These are phyloP conservation scores for Python bivittatus DNA, from an alignment of 2,113 vertebrate genomes.

Conservation along the genomic window DNA sequence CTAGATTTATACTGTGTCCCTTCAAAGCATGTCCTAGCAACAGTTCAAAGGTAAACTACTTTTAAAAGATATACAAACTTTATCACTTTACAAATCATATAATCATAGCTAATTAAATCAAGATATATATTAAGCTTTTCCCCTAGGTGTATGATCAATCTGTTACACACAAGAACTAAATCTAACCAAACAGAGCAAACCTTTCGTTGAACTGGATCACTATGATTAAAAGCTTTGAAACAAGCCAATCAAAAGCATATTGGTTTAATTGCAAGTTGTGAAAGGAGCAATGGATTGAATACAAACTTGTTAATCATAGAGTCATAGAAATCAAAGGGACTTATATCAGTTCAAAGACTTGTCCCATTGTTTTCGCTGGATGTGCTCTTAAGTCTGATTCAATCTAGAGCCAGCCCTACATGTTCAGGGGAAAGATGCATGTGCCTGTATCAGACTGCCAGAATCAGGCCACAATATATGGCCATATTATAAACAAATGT, in stretches of 20 bases:
- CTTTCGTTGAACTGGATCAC: not conserved
- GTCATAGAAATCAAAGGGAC: not conserved
- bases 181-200: not conserved
- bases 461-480: not conserved
- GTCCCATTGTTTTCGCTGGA: not conserved
- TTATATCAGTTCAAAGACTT: not conserved
- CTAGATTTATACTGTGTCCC: not conserved
- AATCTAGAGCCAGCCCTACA: not conserved
- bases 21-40: not conserved
- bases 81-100: not conserved
- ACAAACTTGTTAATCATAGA: not conserved
- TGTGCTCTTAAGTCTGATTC: not conserved
- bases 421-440: not conserved
- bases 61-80: not conserved
- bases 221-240: not conserved
- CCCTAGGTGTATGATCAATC: not conserved
- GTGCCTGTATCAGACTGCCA: not conserved
- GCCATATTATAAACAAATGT: not conserved
- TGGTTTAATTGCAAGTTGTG: not conserved
- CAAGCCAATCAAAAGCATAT: not conserved
- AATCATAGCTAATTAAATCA: not conserved
- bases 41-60: not conserved
- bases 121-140: not conserved
- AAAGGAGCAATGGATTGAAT: not conserved
- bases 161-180: not conserved